These are phyloP conservation scores for Amiota communis DNA, from an alignment of 2,888 invertebrate species.

Conservation along the genomic window DNA sequence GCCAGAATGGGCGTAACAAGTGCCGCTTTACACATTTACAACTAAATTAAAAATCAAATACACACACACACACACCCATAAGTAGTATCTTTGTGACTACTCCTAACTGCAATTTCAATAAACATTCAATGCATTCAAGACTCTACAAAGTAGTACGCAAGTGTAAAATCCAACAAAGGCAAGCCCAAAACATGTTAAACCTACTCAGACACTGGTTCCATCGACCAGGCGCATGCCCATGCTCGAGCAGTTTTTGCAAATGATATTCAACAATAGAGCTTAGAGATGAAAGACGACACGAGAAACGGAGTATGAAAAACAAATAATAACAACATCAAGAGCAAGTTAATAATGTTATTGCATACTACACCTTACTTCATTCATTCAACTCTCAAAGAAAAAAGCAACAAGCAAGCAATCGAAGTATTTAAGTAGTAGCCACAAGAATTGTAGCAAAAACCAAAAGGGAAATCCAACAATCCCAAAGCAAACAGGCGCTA, in stretches of 20 bases:
- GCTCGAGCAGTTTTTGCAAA: slow-evolving; percentile 40
- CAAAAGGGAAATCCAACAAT: no score
- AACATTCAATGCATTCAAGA: slow-evolving; percentile 53
- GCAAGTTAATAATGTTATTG: background rate
- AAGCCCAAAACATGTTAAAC: slow-evolving; percentile 27
- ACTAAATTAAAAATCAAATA: slow-evolving; percentile 64
- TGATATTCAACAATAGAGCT: slow-evolving; percentile 32
- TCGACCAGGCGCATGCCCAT: no score
- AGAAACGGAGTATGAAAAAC: background rate
- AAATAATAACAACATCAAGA: slow-evolving; percentile 16
- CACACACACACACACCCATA: background rate
- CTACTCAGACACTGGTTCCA: slow-evolving; percentile 31
- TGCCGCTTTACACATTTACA: slow-evolving; percentile 71
- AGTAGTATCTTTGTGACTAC: background rate
- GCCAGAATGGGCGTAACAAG: slow-evolving; percentile 70
- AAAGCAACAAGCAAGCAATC: background rate
- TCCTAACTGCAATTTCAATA: slow-evolving; percentile 65
- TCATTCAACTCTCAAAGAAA: slow-evolving; percentile 26
- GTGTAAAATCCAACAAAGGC: slow-evolving; percentile 15
- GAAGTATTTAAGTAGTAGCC: slow-evolving; percentile 21
- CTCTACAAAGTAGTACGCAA: background rate
- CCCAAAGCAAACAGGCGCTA: no score
- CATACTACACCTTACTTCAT: background rate
- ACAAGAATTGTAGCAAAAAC: slow-evolving; percentile 22
- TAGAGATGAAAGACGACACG: background rate